phyloP scores from a whole-genome alignment of 2,888 invertebrate species.

The Kryphioiulus occultus region DNA sequence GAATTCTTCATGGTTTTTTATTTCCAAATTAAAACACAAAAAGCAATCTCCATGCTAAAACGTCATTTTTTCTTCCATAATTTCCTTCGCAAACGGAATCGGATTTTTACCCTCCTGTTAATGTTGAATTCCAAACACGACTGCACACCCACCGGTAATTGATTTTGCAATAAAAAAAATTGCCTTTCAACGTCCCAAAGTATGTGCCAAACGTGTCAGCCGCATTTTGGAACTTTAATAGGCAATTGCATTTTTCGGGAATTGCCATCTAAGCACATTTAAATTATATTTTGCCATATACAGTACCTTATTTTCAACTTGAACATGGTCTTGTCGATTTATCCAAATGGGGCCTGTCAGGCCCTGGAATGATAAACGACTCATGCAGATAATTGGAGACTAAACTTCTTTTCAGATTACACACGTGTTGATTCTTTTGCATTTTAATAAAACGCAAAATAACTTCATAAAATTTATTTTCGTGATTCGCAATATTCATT shows the following conservation, averaged over 20 bases:
- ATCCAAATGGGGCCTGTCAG: not conserved
- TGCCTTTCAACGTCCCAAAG: not conserved
- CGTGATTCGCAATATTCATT: too few species aligned
- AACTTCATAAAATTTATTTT: too few species aligned
- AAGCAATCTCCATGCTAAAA: not conserved
- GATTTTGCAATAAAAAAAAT: not conserved
- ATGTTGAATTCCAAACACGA: not conserved
- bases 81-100: not conserved
- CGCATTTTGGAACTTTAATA: not conserved
- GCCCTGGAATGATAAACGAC: not conserved
- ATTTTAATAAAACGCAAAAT: too few species aligned
- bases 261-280: conserved; percentile 5
- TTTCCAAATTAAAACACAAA: not conserved
- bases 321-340: not conserved
- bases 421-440: too few species aligned
- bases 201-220: not conserved
- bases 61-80: not conserved
- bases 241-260: not conserved
- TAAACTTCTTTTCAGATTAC: not conserved
- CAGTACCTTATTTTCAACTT: not conserved
- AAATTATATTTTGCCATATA: not conserved
- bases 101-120: not conserved
- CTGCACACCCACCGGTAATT: not conserved
- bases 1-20: not conserved
- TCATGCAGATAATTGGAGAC: not conserved